These are phyloP conservation scores for Dendrocincla fuliginosa DNA, from an alignment of 2,797 vertebrate species.

Conservation along the genomic window DNA sequence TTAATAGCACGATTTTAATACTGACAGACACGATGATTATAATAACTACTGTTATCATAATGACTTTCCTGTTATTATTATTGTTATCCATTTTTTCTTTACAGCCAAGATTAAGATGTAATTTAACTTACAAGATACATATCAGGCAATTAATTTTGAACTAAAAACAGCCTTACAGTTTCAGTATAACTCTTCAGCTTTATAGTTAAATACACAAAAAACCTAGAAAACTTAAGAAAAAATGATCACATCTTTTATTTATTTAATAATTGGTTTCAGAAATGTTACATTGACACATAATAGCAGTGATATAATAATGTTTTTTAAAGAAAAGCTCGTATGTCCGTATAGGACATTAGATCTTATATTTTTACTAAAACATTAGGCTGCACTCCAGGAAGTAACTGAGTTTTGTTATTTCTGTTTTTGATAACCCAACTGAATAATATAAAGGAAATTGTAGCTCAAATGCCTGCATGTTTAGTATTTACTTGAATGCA, in stretches of 20 bases:
- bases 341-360: background rate
- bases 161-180: background rate
- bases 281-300: background rate
- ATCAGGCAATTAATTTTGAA: slow-evolving; percentile 10
- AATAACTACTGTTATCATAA: slow-evolving; percentile 51
- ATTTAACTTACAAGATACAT: slow-evolving; percentile 41
- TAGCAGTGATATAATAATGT: background rate
- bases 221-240: background rate
- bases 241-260: background rate
- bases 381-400: background rate
- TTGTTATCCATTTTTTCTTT: slow-evolving; percentile 30
- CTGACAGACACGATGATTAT: background rate
- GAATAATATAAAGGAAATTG: background rate
- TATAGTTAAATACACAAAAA: background rate
- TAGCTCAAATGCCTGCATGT: background rate
- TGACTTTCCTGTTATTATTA: slow-evolving; percentile 44
- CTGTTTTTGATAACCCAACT: background rate
- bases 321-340: background rate
- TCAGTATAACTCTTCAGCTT: background rate
- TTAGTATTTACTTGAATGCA: background rate
- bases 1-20: background rate
- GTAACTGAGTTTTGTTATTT: background rate
- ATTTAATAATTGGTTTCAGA: background rate
- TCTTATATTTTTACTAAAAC: background rate
- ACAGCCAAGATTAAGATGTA: slow-evolving; percentile 1